phyloP scores from a whole-genome alignment of 1,140 invertebrate species.

The Chelonus insularis region DNA sequence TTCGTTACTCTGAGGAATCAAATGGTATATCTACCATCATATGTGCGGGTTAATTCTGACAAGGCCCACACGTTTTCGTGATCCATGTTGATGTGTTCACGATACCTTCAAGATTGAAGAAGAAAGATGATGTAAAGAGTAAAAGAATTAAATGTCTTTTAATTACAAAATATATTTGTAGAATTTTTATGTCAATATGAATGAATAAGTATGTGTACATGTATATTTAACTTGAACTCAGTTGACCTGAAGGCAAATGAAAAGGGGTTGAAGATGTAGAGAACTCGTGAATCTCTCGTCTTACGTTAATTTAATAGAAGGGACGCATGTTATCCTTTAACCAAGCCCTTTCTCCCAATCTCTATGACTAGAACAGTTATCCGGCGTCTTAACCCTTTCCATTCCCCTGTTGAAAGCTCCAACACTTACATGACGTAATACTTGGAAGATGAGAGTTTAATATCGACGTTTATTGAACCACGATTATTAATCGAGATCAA shows the following conservation, averaged over 20 bases:
- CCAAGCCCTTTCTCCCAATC: constrained; percentile 22
- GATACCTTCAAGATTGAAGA: neutral
- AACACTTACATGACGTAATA: constrained; percentile 4
- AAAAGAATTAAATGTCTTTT: no score
- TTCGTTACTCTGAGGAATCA: constrained; percentile 5
- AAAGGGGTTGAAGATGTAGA: constrained; percentile 25
- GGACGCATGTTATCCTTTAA: constrained; percentile 48
- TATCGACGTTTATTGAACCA: constrained; percentile 24
- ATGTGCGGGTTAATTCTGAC: constrained; percentile 37
- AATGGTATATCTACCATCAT: constrained; percentile 23
- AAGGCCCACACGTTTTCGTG: constrained; percentile 18
- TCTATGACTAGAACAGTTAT: neutral
- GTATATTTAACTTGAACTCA: constrained; percentile 25
- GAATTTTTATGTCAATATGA: neutral
- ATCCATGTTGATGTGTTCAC: constrained; percentile 6
- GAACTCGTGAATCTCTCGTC: constrained; percentile 39
- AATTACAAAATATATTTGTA: neutral
- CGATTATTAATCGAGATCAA: constrained; percentile 8
- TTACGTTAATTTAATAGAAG: constrained; percentile 58
- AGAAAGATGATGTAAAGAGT: no score
- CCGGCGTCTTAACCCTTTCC: constrained; percentile 13
- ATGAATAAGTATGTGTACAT: neutral
- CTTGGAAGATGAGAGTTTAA: neutral
- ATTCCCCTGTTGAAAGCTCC: neutral
- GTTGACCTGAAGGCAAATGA: constrained; percentile 41